Evolutionary conservation across 2,888 invertebrate species (phyloP).

Genomic region (Sphecodes monilicornis): DNA sequence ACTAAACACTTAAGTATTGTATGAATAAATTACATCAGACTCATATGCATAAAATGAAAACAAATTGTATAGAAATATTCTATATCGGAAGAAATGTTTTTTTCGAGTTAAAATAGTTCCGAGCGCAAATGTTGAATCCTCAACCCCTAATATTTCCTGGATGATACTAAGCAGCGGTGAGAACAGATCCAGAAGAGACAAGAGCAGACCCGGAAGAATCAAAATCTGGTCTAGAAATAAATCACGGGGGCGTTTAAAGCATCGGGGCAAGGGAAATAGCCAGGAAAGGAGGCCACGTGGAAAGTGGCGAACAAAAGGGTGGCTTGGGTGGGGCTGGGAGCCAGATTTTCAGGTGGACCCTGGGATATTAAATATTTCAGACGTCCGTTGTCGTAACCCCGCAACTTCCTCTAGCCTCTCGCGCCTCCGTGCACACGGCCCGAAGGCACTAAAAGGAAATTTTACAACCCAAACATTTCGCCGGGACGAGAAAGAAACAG

Average conservation of each 20-base stretch:
- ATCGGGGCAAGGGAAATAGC: neutral
- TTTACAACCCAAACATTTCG: constrained; percentile 68
- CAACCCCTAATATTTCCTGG: too few relatives aligned
- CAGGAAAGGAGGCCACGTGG: constrained; percentile 19
- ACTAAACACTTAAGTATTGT: neutral
- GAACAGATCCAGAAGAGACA: neutral
- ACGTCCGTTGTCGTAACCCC: constrained; percentile 51
- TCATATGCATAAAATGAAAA: too few relatives aligned
- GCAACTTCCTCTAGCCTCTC: constrained; percentile 1
- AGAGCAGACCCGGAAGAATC: constrained; percentile 37
- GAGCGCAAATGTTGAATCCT: too few relatives aligned
- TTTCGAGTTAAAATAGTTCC: neutral
- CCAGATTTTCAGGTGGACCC: constrained; percentile 63
- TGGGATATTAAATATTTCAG: constrained; percentile 70
- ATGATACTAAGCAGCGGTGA: neutral
- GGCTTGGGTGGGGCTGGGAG: constrained; percentile 9
- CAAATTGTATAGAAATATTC: neutral
- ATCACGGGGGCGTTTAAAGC: constrained; percentile 65
- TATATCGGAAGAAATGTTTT: neutral
- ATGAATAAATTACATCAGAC: too few relatives aligned
- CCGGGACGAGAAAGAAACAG: constrained; percentile 29
- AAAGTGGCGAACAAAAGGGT: constrained; percentile 27
- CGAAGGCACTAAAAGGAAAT: constrained; percentile 58
- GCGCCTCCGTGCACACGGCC: constrained; percentile 43
- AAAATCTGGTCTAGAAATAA: constrained; percentile 52